Percentiles rank a stretch among this genome's conserved stretches.
Conservation (phyloP, 1,140 invertebrate genomes). For the Euschistus heros region DNA sequence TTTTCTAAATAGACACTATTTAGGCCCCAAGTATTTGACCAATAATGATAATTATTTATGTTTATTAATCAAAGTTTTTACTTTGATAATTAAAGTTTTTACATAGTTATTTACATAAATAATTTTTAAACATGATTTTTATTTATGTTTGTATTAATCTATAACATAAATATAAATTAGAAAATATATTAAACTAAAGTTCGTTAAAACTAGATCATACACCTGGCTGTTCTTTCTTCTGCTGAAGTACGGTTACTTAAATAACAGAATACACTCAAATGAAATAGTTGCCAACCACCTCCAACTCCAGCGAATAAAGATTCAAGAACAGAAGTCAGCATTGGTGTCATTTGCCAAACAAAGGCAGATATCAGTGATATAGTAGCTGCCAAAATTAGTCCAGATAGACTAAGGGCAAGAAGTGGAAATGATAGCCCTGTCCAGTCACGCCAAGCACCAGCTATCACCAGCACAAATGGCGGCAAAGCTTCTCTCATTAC, state of each 20-base stretch:
- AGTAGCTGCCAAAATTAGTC: background rate
- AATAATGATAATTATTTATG: too few species aligned
- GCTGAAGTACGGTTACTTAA: background rate
- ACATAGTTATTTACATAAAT: too few species aligned
- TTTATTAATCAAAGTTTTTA: too few species aligned
- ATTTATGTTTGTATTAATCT: too few species aligned
- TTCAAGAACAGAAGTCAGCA: background rate
- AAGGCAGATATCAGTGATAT: background rate
- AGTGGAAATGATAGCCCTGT: background rate
- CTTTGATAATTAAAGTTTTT: too few species aligned
- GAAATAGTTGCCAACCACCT: background rate
- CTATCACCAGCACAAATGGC: background rate
- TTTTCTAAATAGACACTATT: too few species aligned
- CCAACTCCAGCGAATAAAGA: background rate
- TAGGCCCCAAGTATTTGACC: too few species aligned
- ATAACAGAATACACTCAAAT: background rate
- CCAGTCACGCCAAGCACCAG: background rate
- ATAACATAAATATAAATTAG: too few species aligned
- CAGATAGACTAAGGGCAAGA: background rate
- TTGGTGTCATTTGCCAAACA: background rate
- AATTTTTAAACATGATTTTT: too few species aligned
- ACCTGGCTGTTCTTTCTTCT: background rate
- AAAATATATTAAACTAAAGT: too few species aligned
- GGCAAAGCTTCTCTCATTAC: background rate
- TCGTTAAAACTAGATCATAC: background rate